These are phyloP conservation scores for Rhinolophus ferrumequinum DNA, from an alignment of 2,113 vertebrate species.

Conservation along the genomic window DNA sequence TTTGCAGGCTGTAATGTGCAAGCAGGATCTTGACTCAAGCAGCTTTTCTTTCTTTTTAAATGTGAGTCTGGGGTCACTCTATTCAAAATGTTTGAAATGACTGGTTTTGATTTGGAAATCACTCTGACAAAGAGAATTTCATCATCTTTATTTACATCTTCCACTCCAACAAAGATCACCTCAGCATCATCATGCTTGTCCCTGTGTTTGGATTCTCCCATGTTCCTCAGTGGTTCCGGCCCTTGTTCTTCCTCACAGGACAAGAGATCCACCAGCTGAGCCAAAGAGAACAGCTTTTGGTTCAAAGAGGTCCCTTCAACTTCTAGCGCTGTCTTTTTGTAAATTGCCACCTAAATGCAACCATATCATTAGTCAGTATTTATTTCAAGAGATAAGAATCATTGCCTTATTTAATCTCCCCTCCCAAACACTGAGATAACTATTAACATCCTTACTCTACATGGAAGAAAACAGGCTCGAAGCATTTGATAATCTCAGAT, in stretches of 20 bases:
- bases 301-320: background rate
- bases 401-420: background rate
- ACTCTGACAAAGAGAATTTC: constrained; percentile 42
- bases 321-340: background rate
- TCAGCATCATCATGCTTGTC: background rate
- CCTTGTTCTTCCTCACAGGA: background rate
- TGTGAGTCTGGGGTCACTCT: background rate
- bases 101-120: constrained; percentile 35
- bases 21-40: background rate
- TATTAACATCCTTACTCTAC: background rate
- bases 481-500: background rate
- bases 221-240: background rate
- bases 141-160: background rate
- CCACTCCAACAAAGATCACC: background rate
- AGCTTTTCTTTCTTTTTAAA: background rate
- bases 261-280: background rate
- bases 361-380: background rate
- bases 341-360: background rate
- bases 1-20: background rate
- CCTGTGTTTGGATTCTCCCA: background rate
- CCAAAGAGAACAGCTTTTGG: background rate
- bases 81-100: constrained; percentile 60
- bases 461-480: background rate
- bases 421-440: background rate
- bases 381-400: constrained; percentile 7